Conservation (phyloP, 2,113 vertebrate species). For the Nymphicus hollandicus region DNA sequence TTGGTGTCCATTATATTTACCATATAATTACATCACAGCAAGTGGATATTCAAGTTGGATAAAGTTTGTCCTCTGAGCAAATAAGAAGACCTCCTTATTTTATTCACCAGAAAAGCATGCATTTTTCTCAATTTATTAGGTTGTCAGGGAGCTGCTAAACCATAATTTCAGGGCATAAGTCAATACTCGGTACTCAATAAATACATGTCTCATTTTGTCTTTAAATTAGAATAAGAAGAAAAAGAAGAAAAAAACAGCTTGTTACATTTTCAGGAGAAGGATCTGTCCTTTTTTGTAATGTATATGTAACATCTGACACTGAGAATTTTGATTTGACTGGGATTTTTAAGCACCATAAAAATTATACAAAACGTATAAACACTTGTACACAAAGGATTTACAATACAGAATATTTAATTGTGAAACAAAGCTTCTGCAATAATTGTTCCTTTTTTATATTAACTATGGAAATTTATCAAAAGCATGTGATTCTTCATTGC, state of each 20-base stretch:
- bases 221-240: not conserved
- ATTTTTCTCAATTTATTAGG: not conserved
- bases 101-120: fast-evolving
- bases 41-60: not conserved
- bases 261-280: not conserved
- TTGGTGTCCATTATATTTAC: not conserved
- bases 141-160: not conserved
- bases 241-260: fast-evolving
- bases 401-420: not conserved
- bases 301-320: not conserved
- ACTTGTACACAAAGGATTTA: not conserved
- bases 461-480: not conserved
- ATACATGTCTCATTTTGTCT: not conserved
- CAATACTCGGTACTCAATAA: not conserved
- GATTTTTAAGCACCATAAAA: not conserved
- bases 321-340: not conserved
- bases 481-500: not conserved
- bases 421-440: not conserved
- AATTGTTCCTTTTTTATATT: not conserved
- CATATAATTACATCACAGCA: not conserved
- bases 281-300: not conserved
- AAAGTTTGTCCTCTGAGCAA: not conserved
- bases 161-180: not conserved
- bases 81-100: not conserved
- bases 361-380: not conserved